These are phyloP conservation scores for Babylonia areolata DNA, from an alignment of 1,140 invertebrate species.

Conservation along the genomic window DNA sequence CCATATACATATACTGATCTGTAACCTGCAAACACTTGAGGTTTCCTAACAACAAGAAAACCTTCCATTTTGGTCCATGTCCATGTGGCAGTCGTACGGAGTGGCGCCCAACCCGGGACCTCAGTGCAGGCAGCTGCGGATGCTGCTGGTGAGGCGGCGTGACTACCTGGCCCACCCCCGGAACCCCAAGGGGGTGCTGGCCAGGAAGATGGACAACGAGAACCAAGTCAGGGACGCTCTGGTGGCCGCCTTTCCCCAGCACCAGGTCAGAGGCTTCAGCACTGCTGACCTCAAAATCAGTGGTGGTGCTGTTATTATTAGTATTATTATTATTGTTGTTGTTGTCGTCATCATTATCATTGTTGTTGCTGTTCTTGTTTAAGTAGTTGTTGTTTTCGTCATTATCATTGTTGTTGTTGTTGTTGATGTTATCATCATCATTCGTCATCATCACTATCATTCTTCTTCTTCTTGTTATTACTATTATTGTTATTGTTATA, in stretches of 20 bases:
- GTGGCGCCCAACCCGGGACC: constrained; percentile 22
- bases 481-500: no score
- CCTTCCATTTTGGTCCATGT: no score
- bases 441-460: no score
- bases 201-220: constrained; percentile 63
- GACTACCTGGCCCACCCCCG: constrained; percentile 68
- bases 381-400: no score
- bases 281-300: no score
- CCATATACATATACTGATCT: no score
- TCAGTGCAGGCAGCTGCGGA: constrained; percentile 54
- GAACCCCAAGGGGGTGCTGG: constrained; percentile 57
- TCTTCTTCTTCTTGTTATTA: no score
- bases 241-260: neutral
- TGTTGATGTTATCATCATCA: no score
- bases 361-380: no score
- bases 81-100: neutral
- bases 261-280: constrained; percentile 19
- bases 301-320: neutral
- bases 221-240: constrained; percentile 51
- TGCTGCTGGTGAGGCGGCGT: constrained; percentile 66
- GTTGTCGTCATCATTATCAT: neutral
- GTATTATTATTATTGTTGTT: neutral
- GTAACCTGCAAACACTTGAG: no score
- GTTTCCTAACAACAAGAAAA: no score
- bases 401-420: no score